phyloP scores from a whole-genome alignment of 2,888 invertebrate species.

The Luperina testacea region DNA sequence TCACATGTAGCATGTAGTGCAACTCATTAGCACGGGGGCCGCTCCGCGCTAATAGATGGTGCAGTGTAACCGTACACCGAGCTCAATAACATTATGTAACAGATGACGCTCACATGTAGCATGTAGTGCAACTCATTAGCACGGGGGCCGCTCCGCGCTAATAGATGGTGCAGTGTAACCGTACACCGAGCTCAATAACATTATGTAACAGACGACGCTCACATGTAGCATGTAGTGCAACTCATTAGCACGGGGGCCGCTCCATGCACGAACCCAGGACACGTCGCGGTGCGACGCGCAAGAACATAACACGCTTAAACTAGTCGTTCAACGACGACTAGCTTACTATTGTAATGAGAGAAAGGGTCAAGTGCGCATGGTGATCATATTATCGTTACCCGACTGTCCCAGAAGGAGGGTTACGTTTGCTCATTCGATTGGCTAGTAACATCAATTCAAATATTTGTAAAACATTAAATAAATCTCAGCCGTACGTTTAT shows the following conservation, averaged over 20 bases:
- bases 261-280: not conserved
- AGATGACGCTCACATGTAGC: not conserved
- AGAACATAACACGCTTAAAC: not conserved
- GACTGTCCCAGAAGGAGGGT: not conserved
- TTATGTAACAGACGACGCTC: not conserved
- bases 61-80: no score
- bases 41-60: no score
- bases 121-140: no score
- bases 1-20: no score
- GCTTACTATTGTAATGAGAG: slow-evolving; percentile 5
- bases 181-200: no score
- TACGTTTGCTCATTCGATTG: not conserved
- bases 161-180: no score
- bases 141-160: no score
- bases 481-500: not conserved
- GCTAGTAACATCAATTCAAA: not conserved
- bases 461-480: not conserved
- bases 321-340: slow-evolving; percentile 1
- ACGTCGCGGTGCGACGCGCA: not conserved
- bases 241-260: not conserved
- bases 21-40: no score
- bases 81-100: not conserved
- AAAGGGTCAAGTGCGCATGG: slow-evolving; percentile 11
- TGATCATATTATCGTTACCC: not conserved
- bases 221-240: not conserved